Evolutionary conservation across 2,888 invertebrate genomes (phyloP).

Genomic region (Acanthosepion pharaonis): DNA sequence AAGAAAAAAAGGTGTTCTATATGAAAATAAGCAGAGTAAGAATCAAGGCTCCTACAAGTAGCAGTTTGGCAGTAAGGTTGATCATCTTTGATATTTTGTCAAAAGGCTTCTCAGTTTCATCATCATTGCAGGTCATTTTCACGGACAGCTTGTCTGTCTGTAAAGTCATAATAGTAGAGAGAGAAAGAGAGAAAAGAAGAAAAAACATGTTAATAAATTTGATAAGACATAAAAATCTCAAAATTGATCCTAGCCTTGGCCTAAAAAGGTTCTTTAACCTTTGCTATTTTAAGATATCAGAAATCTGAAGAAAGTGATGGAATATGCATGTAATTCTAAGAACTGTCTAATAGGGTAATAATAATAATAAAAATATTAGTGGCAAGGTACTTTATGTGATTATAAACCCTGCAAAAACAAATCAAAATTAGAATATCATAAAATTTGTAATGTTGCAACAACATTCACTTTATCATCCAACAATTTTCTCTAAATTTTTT

Average conservation of each 20-base stretch:
- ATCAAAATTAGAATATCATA: too few relatives aligned
- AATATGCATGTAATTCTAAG: too few relatives aligned
- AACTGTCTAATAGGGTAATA: too few relatives aligned
- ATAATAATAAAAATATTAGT: too few relatives aligned
- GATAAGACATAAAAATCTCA: background rate
- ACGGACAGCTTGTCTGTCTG: conserved; percentile 18
- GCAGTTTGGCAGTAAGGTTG: background rate
- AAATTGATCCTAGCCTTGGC: background rate
- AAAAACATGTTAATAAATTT: background rate
- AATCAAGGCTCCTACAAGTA: background rate
- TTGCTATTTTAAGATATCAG: too few relatives aligned
- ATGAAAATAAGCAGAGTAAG: background rate
- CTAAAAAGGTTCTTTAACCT: too few relatives aligned
- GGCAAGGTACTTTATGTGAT: too few relatives aligned
- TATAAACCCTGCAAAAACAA: too few relatives aligned
- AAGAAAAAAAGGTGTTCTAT: background rate
- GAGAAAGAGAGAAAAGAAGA: background rate
- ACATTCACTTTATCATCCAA: too few relatives aligned
- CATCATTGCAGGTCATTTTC: background rate
- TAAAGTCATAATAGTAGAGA: background rate
- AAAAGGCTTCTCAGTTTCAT: background rate
- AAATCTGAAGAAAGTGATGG: too few relatives aligned
- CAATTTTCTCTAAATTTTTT: too few relatives aligned
- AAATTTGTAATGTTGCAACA: too few relatives aligned
- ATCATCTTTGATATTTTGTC: conserved; percentile 33